Conservation (phyloP, 2,113 vertebrate species). For the Anas platyrhynchos region DNA sequence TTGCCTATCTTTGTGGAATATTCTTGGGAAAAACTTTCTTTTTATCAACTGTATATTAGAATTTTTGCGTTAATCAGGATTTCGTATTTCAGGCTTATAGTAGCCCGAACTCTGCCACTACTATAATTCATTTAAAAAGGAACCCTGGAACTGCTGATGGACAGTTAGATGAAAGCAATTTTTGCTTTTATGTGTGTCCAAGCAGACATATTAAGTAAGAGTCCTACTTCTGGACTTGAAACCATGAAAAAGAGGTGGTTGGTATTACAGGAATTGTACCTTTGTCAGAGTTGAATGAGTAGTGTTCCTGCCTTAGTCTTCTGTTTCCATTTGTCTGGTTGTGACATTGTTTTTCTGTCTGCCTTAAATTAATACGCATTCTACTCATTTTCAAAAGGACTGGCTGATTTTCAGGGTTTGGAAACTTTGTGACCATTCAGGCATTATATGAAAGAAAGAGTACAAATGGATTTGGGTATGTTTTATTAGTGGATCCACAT, state of each 20-base stretch:
- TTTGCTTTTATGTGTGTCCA: accelerated
- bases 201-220: not conserved
- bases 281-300: not conserved
- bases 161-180: not conserved
- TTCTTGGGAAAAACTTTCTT: not conserved
- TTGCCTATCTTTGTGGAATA: not conserved
- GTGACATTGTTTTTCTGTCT: not conserved
- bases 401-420: not conserved
- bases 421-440: not conserved
- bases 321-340: not conserved
- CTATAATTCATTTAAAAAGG: not conserved
- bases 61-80: not conserved
- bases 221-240: not conserved
- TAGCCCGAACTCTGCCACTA: not conserved
- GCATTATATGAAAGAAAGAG: not conserved
- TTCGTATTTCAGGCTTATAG: not conserved
- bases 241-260: not conserved
- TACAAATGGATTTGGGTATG: accelerated
- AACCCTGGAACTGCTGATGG: not conserved
- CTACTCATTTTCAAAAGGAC: not conserved
- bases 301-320: not conserved
- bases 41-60: not conserved
- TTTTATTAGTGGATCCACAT: not conserved
- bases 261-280: not conserved
- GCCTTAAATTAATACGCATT: not conserved